A percentile compares a stretch with the other conserved stretches of the same genome.
These are phyloP conservation scores for Chelon labrosus DNA, from an alignment of 2,797 vertebrate species.

Conservation along the genomic window DNA sequence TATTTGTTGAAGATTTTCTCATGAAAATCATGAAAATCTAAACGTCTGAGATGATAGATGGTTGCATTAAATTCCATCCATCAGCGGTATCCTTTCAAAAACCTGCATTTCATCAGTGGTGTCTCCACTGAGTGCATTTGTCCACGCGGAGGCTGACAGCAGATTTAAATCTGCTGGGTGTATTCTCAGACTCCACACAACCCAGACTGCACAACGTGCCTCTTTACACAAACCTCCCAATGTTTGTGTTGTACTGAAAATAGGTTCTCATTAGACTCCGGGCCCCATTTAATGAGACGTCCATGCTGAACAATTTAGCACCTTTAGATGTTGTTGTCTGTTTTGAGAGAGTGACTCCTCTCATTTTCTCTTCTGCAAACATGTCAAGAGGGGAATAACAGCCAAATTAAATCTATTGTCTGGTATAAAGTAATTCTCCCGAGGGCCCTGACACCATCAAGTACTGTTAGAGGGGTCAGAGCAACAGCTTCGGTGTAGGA, in stretches of 20 bases:
- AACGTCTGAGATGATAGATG: neutral
- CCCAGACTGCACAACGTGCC: slow-evolving; percentile 8
- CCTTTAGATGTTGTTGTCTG: slow-evolving; percentile 2
- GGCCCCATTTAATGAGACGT: neutral
- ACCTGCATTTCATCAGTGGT: neutral
- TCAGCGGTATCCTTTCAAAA: slow-evolving; percentile 6
- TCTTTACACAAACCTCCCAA: slow-evolving; percentile 6
- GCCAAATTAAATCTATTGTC: slow-evolving; percentile 18
- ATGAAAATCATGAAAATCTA: slow-evolving; percentile 9
- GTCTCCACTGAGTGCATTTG: slow-evolving; percentile 7
- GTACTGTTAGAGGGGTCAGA: neutral
- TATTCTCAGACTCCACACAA: slow-evolving; percentile 33
- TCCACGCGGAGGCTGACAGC: slow-evolving; percentile 28
- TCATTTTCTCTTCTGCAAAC: neutral
- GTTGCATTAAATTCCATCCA: neutral
- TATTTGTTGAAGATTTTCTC: neutral
- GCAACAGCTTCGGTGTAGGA: neutral
- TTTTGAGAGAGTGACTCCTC: neutral
- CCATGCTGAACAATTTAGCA: neutral
- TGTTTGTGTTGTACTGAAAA: slow-evolving; percentile 7
- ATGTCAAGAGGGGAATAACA: slow-evolving; percentile 6
- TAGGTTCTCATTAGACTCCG: neutral
- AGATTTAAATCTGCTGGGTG: slow-evolving; percentile 8
- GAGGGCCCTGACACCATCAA: neutral
- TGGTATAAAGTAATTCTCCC: slow-evolving; percentile 1